Percentiles rank a stretch among this genome's conserved stretches.
Evolutionary conservation across 30 jellyfish, hydroid and myxozoan species (phyloP).

Genomic region (Hydractinia symbiolongicarpus): DNA sequence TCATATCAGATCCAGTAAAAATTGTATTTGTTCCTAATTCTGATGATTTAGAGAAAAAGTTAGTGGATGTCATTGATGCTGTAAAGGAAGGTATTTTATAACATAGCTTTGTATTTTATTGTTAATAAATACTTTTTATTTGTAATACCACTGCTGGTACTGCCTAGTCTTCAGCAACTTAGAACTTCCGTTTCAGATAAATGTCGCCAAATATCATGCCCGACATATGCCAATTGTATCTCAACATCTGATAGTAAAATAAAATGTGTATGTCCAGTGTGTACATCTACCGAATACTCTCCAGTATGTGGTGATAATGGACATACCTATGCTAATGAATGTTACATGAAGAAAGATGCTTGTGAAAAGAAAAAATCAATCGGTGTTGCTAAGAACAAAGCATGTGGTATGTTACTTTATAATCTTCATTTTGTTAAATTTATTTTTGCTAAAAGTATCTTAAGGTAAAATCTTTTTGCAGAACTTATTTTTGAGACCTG

Average conservation of each 20-base stretch:
- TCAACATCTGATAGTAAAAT: not conserved
- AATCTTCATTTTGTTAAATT: no score
- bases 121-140: no score
- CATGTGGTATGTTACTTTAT: constrained; percentile 59
- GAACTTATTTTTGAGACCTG: no score
- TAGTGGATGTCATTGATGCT: no score
- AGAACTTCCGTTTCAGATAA: constrained; percentile 11
- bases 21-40: not conserved
- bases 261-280: constrained; percentile 16
- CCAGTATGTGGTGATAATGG: constrained; percentile 72
- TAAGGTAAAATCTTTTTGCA: no score
- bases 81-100: no score
- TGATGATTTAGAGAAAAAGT: no score
- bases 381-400: constrained; percentile 37
- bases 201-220: constrained; percentile 20
- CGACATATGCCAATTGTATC: not conserved
- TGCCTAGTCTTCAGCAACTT: no score
- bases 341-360: constrained; percentile 48
- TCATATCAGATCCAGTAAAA: not conserved
- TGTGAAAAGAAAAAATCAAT: constrained; percentile 32
- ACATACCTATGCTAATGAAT: constrained; percentile 60
- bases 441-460: no score
- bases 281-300: constrained; percentile 24
- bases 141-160: no score
- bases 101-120: no score